Conservation (phyloP, 2,888 invertebrate genomes). For the Ametastegia equiseti region DNA sequence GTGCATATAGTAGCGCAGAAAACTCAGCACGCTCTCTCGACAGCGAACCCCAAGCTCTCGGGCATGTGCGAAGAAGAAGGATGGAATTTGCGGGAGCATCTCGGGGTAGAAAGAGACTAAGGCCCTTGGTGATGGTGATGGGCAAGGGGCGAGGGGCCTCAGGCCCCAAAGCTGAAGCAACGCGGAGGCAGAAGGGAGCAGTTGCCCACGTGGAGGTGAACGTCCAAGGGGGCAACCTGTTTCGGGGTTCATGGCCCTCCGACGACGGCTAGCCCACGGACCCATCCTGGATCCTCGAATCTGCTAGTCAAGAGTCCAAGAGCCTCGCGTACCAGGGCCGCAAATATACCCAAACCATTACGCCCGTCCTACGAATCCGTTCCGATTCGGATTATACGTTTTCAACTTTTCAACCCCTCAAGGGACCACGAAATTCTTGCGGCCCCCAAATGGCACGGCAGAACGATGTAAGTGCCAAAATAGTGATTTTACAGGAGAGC, state of each 20-base stretch:
- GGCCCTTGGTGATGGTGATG: conserved; percentile 5
- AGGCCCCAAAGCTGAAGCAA: conserved; percentile 51
- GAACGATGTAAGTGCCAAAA: no score
- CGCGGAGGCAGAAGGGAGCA: conserved; percentile 54
- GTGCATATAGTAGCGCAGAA: not conserved
- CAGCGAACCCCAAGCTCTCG: conserved; percentile 17
- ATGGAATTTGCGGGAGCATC: conserved; percentile 25
- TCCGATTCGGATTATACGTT: no score
- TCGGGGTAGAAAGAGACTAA: conserved; percentile 7
- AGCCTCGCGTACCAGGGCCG: conserved; percentile 30
- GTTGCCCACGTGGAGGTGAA: conserved; percentile 69
- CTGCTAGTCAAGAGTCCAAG: conserved; percentile 42
- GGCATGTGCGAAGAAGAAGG: conserved; percentile 46
- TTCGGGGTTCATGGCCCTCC: conserved; percentile 75
- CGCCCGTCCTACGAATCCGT: not conserved
- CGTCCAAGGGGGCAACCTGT: conserved; percentile 76
- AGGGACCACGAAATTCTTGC: no score
- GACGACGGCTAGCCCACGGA: conserved; percentile 56
- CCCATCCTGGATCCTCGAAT: conserved; percentile 39
- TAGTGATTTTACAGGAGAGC: no score
- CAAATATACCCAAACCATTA: not conserved
- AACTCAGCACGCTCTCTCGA: not conserved
- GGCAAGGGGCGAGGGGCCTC: conserved; percentile 20
- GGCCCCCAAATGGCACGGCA: no score
- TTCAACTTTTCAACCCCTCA: no score